These are phyloP conservation scores for Petrocephalus sullivani DNA, from an alignment of 2,797 vertebrate genomes.

Conservation along the genomic window DNA sequence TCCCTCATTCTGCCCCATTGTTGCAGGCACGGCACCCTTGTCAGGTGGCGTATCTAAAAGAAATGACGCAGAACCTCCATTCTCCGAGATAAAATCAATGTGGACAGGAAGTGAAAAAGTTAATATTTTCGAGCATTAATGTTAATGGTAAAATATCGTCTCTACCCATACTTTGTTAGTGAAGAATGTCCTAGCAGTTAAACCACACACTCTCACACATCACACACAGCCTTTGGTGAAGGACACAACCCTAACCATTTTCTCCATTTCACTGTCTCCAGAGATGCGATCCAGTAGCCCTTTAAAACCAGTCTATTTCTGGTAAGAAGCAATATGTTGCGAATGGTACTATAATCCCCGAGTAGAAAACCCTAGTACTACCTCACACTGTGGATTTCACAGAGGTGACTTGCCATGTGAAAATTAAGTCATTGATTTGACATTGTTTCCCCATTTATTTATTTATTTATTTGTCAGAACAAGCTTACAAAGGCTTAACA, in stretches of 20 bases:
- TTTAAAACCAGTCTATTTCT: background rate
- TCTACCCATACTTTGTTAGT: background rate
- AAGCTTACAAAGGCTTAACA: background rate
- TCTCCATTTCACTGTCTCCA: background rate
- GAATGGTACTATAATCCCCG: background rate
- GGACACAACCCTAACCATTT: background rate
- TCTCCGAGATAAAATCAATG: background rate
- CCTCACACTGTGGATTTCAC: background rate
- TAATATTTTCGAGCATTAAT: background rate
- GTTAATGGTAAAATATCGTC: background rate
- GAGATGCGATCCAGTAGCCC: background rate
- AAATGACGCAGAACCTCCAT: background rate
- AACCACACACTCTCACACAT: background rate
- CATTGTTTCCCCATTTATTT: background rate
- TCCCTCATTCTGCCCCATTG: background rate
- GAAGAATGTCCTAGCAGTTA: background rate
- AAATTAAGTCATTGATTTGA: background rate
- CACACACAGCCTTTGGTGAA: background rate
- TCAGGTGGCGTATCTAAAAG: background rate
- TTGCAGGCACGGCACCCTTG: background rate
- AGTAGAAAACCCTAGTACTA: background rate
- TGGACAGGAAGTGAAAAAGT: background rate
- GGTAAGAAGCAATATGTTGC: background rate
- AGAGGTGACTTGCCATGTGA: background rate
- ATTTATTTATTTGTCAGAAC: background rate